phyloP scores from a whole-genome alignment of 2,888 invertebrate species.

The Trachelus iudaicus region DNA sequence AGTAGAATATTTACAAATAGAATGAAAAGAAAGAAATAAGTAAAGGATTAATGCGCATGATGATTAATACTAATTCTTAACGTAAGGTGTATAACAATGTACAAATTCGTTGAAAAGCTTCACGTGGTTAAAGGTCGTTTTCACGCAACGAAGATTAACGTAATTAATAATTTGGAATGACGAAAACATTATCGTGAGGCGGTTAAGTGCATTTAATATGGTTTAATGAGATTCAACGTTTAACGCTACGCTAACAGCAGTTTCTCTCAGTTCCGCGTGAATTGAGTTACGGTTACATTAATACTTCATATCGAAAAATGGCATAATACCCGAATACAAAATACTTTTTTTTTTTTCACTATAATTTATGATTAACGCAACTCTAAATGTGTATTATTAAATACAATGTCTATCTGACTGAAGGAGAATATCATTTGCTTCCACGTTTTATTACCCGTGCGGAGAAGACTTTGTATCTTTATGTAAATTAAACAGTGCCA shows the following conservation, averaged over 20 bases:
- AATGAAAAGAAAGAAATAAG: constrained; percentile 27
- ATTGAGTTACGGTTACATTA: constrained; percentile 11
- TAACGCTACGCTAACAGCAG: constrained; percentile 19
- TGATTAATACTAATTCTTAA: constrained; percentile 36
- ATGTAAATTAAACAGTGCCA: background rate
- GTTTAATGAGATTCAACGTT: constrained; percentile 48
- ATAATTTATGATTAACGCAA: constrained; percentile 12
- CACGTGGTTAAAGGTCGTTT: constrained; percentile 1
- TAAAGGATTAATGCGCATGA: constrained; percentile 41
- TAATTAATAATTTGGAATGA: constrained; percentile 40
- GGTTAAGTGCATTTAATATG: constrained; percentile 34
- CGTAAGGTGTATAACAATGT: constrained; percentile 46
- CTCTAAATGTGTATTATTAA: constrained; percentile 40
- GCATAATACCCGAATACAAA: constrained; percentile 42
- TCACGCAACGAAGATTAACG: constrained; percentile 13
- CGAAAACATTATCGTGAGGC: constrained; percentile 31
- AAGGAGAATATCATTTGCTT: background rate
- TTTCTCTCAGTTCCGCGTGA: constrained; percentile 19
- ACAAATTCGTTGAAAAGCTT: constrained; percentile 36
- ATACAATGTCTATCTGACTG: constrained; percentile 17
- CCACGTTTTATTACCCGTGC: background rate
- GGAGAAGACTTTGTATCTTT: background rate
- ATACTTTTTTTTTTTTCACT: constrained; percentile 32
- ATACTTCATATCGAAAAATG: constrained; percentile 35
- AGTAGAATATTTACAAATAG: constrained; percentile 47